Base-by-base conservation (phyloP, 2,797 vertebrate genomes). In the Pyrocephalus nanus region DNA sequence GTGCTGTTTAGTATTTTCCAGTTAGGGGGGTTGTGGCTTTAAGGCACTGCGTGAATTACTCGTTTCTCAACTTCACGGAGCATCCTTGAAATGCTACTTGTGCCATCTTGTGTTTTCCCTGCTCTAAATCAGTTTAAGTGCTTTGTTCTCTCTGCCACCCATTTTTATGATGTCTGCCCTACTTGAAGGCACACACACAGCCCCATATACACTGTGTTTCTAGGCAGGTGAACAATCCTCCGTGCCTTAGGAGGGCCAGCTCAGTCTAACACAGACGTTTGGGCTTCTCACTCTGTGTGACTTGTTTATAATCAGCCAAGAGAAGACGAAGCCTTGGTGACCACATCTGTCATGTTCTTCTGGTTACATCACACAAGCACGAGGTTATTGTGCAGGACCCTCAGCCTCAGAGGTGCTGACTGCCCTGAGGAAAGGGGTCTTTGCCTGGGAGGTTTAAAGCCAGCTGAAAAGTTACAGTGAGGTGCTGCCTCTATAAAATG, bases 21-120 rank as follows among this genome's bases (percentile, higher is more conserved):
- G 72, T 57, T 77, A 87, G 54, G 78, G 60, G 60, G 94, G 42
- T 16, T 95, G 71, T 92, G 90, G 58, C 74, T 94, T 90, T 92
- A 82, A 95, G 64, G 74, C 76, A 86, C 50, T 15, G 62, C 70
- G 81, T 79, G 86, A 92, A 92, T 95, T 20, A 75, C 67, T 90
- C n/a, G 0, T 86, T 95, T 88, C 86, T 94, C 92, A 92, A 92
- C 80, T 93, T 96, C 90, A 72, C 58, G 9, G 48, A 95, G 64
- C 88, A 93, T 92, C 95, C 96, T 92, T 94, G 90, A 96, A 96
- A 96, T 95, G 93, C 93, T 93, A 90, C 95, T 96, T 96, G 92
- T 96, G 96, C 94, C 96, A 95, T 95, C 96, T 96, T 95, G 96
- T 96, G 96, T 96, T 94, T 95, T 90, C 51, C 88, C 86, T 73